Conservation (phyloP, 1,140 invertebrate genomes). For the Coenobita brevimanus region DNA sequence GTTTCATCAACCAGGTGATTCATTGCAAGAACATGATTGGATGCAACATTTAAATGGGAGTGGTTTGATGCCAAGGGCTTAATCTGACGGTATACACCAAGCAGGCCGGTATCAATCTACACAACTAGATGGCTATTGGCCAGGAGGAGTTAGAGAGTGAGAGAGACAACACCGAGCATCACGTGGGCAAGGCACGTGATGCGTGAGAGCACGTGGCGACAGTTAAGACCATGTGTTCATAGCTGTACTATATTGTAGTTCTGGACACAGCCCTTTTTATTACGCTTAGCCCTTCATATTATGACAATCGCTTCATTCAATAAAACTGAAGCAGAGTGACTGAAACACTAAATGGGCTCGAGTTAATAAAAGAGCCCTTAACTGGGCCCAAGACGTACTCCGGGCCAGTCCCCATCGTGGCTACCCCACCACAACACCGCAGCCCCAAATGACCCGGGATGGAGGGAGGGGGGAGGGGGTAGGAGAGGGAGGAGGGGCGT, state of each 20-base stretch:
- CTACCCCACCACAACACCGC: slow-evolving; percentile 57
- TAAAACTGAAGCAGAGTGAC: slow-evolving; percentile 1
- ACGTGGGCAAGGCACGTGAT: slow-evolving; percentile 47
- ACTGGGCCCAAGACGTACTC: slow-evolving; percentile 65
- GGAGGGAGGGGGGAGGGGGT: neutral
- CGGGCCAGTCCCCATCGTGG: slow-evolving; percentile 67
- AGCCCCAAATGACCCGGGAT: slow-evolving; percentile 55
- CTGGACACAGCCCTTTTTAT: slow-evolving; percentile 36
- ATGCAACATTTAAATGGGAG: slow-evolving; percentile 66
- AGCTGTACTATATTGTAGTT: slow-evolving; percentile 70
- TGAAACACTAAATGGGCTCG: slow-evolving; percentile 32
- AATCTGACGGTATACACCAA: slow-evolving; percentile 66
- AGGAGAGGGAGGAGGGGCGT: neutral
- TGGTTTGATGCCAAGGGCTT: slow-evolving; percentile 62
- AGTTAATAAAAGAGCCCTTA: slow-evolving; percentile 51
- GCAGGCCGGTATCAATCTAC: slow-evolving; percentile 66
- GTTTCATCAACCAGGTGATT: slow-evolving; percentile 58
- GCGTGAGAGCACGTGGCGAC: slow-evolving; percentile 63
- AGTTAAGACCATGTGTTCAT: slow-evolving; percentile 69
- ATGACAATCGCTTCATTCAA: neutral
- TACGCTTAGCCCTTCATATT: slow-evolving; percentile 27
- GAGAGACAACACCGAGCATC: slow-evolving; percentile 58
- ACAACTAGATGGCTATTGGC: slow-evolving; percentile 66
- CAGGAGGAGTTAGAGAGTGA: slow-evolving; percentile 58
- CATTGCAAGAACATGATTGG: slow-evolving; percentile 66